These are phyloP conservation scores for Pseudomyrmex sp. DNA, from an alignment of 1,140 invertebrate species.

Conservation along the genomic window DNA sequence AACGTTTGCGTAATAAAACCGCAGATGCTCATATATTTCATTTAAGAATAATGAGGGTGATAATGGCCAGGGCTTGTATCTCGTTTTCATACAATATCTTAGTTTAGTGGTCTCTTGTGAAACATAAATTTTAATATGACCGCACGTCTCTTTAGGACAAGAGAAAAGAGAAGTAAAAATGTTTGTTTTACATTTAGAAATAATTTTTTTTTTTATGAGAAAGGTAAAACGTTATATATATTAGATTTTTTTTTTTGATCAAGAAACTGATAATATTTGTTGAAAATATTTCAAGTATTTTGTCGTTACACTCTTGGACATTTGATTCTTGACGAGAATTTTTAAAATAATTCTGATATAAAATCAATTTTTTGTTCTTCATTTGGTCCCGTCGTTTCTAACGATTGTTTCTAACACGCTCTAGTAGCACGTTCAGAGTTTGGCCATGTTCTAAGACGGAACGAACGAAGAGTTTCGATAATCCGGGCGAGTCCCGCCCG, in stretches of 20 bases:
- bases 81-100: slow-evolving; percentile 25
- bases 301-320: too few species aligned
- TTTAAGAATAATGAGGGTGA: slow-evolving; percentile 49
- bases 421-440: background rate
- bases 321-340: too few species aligned
- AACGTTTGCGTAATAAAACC: too few species aligned
- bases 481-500: slow-evolving; percentile 4
- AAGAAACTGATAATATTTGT: too few species aligned
- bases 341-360: too few species aligned
- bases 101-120: background rate
- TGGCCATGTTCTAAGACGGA: slow-evolving; percentile 11
- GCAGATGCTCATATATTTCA: slow-evolving; percentile 15
- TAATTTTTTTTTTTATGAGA: background rate
- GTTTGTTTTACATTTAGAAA: slow-evolving; percentile 2
- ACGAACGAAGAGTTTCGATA: slow-evolving; percentile 30
- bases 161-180: background rate
- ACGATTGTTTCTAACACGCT: background rate
- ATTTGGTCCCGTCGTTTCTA: background rate
- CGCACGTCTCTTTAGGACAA: background rate
- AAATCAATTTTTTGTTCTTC: background rate
- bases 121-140: slow-evolving; percentile 20
- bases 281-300: too few species aligned
- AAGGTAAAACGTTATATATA: too few species aligned
- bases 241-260: too few species aligned
- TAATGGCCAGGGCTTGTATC: slow-evolving; percentile 52